Evolutionary conservation across 2,888 invertebrate genomes (phyloP), one percentile per base, ranked within the genome.

Genomic region (Dasysyrphus albostriatus): DNA sequence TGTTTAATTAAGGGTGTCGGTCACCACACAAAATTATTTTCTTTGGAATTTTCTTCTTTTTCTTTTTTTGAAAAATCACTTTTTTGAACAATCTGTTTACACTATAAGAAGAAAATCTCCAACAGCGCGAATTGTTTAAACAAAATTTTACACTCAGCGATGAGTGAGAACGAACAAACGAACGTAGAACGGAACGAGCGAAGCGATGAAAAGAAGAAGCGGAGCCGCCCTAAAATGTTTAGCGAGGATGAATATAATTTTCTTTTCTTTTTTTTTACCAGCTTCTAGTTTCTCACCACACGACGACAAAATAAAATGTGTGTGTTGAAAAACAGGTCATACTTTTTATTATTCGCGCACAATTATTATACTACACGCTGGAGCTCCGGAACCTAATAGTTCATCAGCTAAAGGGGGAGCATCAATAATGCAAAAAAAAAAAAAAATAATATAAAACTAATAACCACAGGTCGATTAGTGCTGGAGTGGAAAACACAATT

Each of bases 151-250:
- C 39, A 54, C 51, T 54, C 69, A 24, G 42, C 77, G 81, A 69
- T 81, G 81, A 80, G 59, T 65, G 75, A 70, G 76, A 76, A 59
- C 59, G 63, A 70, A 72, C 65, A 54, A 16, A 39, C 37, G 61
- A 69, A 54, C 39, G 61, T 3, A 24, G 24, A 58, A 63, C 59
- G 34, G 29, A 39, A 29, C 19, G 34, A 34, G 32, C 19, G 6
- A 24, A 34, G 32, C 19, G 6, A 24, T n/a, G 34, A 42, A 32
- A 67, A 67, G 67, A 51, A 77, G 74, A 82, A 83, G 75, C 74
- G 87, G 87, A 87, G 87, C 87, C 87, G 87, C 87, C 87, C 87
- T 87, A 87, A 87, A 54, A 87, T 87, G 74, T 87, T 82, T 82
- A 72, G 87, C 78, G 61, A 83, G 63, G 47, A 78, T 69, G 37